Evolutionary conservation across 2,797 vertebrate genomes (phyloP).

Genomic region (Paratrypauchen microcephalus): DNA sequence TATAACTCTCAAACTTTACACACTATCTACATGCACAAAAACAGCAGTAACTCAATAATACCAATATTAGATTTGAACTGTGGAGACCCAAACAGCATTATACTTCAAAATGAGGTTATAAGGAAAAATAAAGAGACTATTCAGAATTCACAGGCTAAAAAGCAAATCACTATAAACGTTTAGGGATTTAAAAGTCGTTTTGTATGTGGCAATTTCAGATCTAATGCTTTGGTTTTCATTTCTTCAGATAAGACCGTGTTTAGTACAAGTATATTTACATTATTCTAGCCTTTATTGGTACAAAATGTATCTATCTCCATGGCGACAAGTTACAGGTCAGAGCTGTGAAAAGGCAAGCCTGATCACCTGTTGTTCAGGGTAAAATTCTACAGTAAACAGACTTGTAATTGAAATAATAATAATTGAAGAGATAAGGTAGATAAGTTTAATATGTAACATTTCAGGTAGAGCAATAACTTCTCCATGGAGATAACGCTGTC

Average conservation of each 20-base stretch:
- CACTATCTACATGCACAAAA: conserved; percentile 40
- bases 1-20: conserved; percentile 9
- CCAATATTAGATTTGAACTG: conserved; percentile 36
- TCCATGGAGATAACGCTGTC: no score
- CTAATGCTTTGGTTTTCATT: not conserved
- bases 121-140: conserved; percentile 3
- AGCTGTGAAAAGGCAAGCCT: no score
- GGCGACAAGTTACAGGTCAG: no score
- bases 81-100: conserved; percentile 20
- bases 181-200: not conserved
- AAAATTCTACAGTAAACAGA: no score
- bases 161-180: conserved; percentile 10
- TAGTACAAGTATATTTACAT: not conserved
- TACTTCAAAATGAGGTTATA: conserved; percentile 8
- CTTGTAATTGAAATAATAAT: no score
- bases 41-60: conserved; percentile 37
- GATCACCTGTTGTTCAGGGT: no score
- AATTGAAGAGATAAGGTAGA: no score
- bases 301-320: no score
- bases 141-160: conserved; percentile 55
- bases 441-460: no score
- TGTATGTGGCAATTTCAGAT: not conserved
- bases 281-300: no score
- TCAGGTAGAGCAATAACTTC: no score
- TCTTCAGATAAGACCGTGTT: not conserved